Base-by-base conservation (phyloP, 1,140 invertebrate species). In the Myzus persicae region DNA sequence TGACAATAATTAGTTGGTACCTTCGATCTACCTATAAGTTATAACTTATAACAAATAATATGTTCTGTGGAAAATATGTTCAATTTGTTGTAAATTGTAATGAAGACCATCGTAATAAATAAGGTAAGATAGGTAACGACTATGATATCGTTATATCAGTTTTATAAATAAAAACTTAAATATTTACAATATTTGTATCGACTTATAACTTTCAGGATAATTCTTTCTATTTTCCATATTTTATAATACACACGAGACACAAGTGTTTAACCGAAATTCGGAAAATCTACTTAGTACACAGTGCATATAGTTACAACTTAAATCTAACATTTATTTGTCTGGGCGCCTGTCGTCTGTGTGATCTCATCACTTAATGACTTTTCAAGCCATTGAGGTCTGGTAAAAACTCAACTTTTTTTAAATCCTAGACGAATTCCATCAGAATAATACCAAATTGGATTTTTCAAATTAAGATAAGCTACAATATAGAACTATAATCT, bases 311-410 rank as follows among this genome's bases (percentile, higher is more conserved):
- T 67, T 40, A 18, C 20, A 40, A 90, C 38, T 40, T 42, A 90
- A 90, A 59, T 90, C 46, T 31, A 51, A 85, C 91, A 84, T 93
- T 92, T 93, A 93, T 93, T 85, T 54, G 46, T 93, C 91, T 93
- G 76, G 91, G 91, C 91, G 91, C 81, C 91, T 93, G 81, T 54
- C 54, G 81, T 93, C 81, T 93, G 91, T 84, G 76, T 6, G 67
- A 84, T 85, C 18, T 82, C 91, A 84, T 93, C 76, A 84, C 91
- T 51, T 84, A 93, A 92, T 92, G 67, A 84, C 91, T 93, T 93
- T 48, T 51, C 42, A 14, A 85, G n/a, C 26, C 81, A 40, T 54
- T 22, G 67, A 51, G 24, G 48, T 93, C 91, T 84, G 36, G 67
- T 93, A 48, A 84, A 93, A 93, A 93, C 54, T 18, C 22, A 31